Conservation (phyloP, 2,888 invertebrate genomes). For the Heliconius charithonia region DNA sequence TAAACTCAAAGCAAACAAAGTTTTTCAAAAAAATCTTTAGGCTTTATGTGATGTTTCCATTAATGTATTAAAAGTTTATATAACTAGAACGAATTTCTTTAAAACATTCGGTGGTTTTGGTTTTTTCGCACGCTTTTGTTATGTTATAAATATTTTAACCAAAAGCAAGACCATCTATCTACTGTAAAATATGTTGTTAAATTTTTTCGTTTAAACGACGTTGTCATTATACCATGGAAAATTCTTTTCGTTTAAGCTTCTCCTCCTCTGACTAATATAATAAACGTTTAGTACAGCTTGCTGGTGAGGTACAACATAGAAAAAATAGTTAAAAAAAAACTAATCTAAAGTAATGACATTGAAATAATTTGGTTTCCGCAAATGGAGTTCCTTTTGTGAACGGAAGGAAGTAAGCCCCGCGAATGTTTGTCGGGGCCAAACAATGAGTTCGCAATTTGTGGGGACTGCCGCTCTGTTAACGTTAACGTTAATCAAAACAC, state of each 20-base stretch:
- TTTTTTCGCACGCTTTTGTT: not conserved
- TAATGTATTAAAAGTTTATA: conserved; percentile 8
- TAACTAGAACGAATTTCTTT: not conserved
- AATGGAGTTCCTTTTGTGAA: conserved; percentile 77
- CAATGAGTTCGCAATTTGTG: conserved; percentile 81
- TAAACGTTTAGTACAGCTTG: not conserved
- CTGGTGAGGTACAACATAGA: not conserved
- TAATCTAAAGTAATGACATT: conserved; percentile 36
- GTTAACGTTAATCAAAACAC: conserved; percentile 76
- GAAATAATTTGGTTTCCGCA: conserved; percentile 70
- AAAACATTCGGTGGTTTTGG: not conserved
- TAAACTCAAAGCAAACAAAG: conserved; percentile 1
- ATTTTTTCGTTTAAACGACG: not conserved
- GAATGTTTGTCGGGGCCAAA: conserved; percentile 78
- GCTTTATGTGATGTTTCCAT: conserved; percentile 1
- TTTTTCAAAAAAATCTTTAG: not conserved
- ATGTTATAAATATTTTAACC: not conserved
- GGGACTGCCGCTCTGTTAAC: conserved; percentile 71
- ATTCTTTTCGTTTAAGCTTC: not conserved
- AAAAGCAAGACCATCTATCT: not conserved
- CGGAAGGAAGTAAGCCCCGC: conserved; percentile 70
- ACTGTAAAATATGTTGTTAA: not conserved
- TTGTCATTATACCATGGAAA: too few relatives aligned
- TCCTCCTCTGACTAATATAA: not conserved
- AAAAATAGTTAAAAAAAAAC: conserved; percentile 18